These are phyloP conservation scores for Molossus alvarezi DNA, from an alignment of 2,797 vertebrate genomes.

Conservation along the genomic window DNA sequence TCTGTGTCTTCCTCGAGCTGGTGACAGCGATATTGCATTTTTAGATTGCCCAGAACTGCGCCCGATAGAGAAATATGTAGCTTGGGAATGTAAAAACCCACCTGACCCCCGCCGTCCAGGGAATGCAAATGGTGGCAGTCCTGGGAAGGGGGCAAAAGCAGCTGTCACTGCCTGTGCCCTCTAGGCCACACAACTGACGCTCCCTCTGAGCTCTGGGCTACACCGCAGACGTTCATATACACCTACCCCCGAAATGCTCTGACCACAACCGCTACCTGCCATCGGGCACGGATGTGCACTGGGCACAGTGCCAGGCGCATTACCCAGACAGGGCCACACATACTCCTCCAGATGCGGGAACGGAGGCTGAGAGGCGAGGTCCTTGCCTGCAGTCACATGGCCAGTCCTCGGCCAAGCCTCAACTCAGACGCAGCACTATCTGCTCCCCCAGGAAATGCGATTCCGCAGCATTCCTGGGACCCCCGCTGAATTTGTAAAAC, in stretches of 20 bases:
- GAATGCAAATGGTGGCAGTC: slow-evolving; percentile 72
- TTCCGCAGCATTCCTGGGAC: neutral
- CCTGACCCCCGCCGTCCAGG: slow-evolving; percentile 63
- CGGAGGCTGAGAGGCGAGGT: neutral
- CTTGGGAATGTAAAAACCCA: slow-evolving; percentile 77
- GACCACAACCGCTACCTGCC: neutral
- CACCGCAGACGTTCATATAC: neutral
- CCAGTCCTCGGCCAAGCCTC: neutral
- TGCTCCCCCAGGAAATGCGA: neutral
- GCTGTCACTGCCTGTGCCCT: neutral
- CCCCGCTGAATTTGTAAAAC: neutral
- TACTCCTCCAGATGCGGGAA: neutral
- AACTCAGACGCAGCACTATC: neutral
- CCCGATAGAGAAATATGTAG: slow-evolving; percentile 88
- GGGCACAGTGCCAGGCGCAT: neutral
- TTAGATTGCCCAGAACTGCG: slow-evolving; percentile 89
- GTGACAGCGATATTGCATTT: slow-evolving; percentile 91
- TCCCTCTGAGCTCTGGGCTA: neutral
- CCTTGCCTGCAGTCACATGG: neutral
- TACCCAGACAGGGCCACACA: neutral
- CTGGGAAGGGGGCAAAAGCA: neutral
- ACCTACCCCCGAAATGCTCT: neutral
- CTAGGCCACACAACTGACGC: neutral
- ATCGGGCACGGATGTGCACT: neutral
- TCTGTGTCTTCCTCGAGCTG: slow-evolving; percentile 88